Evolutionary conservation across 2,113 vertebrate species (phyloP), one percentile per base, ranked within the genome.

Genomic region (Sisor rabdophorus): DNA sequence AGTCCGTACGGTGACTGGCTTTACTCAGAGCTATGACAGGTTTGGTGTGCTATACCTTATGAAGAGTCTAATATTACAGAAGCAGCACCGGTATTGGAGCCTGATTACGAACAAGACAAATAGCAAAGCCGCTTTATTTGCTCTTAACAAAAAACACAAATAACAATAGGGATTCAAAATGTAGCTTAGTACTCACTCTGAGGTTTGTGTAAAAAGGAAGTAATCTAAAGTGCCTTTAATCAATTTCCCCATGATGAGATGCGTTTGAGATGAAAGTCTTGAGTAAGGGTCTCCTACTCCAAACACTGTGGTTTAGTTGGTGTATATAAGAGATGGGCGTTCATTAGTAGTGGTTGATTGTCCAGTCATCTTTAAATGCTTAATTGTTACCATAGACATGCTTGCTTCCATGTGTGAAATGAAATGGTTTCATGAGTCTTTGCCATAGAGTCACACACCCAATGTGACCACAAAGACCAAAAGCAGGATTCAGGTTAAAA

Each of bases 31-130:
- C 73, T 59, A 53, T 81, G 78, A 75, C 78, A 83, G 78, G 58
- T 71, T 78, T 77, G 75, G 28, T 77, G 78, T 76, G 50, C 71
- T 24, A 64, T 80, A 58, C 55, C 71, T 69, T 75, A 73, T 78
- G 86, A 91, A 81, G 84, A 83, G 87, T 89, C 87, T 92, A 89
- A 88, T 87, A 88, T 91, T 91, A 90, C 90, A 84, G 68, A 81
- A 80, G 24, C 86, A 83, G 86, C 86, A 83, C 80, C 81, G 26
- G 87, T 92, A 93, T 93, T 92, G 90, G 88, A 88, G 88, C 81
- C 88, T 77, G 91, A 89, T 87, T 91, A 92, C 85, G 89, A 91
- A 91, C 87, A 85, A 88, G 90, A 82, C 90, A 92, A 91, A 89
- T 83, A 84, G 87, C 79, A 81, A 87, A 87, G 82, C 86, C 82